phyloP scores from a whole-genome alignment of 2,888 invertebrate genomes.

The Leptinotarsa tumamoca region DNA sequence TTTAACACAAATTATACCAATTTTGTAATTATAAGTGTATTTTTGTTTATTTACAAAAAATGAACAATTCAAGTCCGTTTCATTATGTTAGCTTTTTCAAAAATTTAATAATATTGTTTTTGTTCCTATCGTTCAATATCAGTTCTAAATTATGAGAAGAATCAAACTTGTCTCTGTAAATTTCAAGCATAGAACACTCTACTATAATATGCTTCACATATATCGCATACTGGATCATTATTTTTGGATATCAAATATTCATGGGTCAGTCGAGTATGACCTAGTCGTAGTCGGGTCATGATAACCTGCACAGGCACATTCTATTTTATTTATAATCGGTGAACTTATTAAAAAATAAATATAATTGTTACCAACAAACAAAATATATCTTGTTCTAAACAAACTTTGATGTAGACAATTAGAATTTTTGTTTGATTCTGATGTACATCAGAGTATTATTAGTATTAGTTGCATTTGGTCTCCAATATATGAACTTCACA shows the following conservation, averaged over 20 bases:
- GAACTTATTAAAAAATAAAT: too few relatives aligned
- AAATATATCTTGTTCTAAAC: too few relatives aligned
- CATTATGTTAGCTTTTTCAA: too few relatives aligned
- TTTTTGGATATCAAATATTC: not conserved
- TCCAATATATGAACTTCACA: too few relatives aligned
- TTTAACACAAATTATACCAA: not conserved
- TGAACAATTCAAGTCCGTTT: too few relatives aligned
- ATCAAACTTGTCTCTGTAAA: not conserved
- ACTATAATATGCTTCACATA: not conserved
- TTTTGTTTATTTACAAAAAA: too few relatives aligned
- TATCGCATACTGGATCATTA: not conserved
- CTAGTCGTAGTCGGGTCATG: not conserved
- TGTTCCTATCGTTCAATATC: not conserved
- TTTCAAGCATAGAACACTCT: not conserved
- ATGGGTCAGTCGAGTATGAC: not conserved
- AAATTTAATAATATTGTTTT: not conserved
- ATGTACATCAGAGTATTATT: too few relatives aligned
- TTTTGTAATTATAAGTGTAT: too few relatives aligned
- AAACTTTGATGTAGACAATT: too few relatives aligned
- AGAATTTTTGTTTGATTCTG: too few relatives aligned
- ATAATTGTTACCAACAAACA: too few relatives aligned
- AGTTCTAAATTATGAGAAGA: not conserved
- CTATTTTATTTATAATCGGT: not conserved
- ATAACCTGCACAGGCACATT: not conserved
- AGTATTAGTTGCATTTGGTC: too few relatives aligned